These are phyloP conservation scores for Rhinogobio ventralis DNA, from an alignment of 2,797 vertebrate species.

Conservation along the genomic window DNA sequence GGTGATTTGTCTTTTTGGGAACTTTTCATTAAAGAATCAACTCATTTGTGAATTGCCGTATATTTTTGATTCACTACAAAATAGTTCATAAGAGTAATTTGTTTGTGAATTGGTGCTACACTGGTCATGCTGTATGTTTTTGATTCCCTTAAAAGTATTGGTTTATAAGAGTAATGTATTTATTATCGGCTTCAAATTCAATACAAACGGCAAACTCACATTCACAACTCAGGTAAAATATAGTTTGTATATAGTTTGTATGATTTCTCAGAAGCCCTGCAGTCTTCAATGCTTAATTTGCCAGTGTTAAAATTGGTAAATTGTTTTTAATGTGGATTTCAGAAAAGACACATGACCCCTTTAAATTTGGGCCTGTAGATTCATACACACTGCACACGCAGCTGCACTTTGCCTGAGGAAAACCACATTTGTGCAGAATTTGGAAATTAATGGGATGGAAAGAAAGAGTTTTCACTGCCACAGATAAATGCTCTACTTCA, in stretches of 20 bases:
- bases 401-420: slow-evolving; percentile 70
- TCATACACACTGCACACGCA: slow-evolving; percentile 61
- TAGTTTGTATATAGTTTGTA: not conserved
- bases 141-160: not conserved
- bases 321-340: not conserved
- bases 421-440: slow-evolving; percentile 67
- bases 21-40: not conserved
- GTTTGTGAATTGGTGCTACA: not conserved
- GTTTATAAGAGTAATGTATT: not conserved
- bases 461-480: slow-evolving; percentile 64
- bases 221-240: not conserved
- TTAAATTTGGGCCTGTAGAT: slow-evolving; percentile 39
- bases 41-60: too few species aligned
- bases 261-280: not conserved
- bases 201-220: not conserved
- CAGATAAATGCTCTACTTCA: slow-evolving; percentile 72
- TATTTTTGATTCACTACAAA: not conserved
- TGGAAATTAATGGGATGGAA: slow-evolving; percentile 77
- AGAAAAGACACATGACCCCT: not conserved
- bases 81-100: not conserved
- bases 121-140: not conserved
- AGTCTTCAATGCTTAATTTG: not conserved
- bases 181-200: not conserved
- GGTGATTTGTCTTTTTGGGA: not conserved
- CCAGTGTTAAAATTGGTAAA: not conserved